Percentiles rank a stretch among this genome's conserved stretches.
Evolutionary conservation across 64 coral and sea anemone genomes (phyloP).

Genomic region (Anthopleura sola): DNA sequence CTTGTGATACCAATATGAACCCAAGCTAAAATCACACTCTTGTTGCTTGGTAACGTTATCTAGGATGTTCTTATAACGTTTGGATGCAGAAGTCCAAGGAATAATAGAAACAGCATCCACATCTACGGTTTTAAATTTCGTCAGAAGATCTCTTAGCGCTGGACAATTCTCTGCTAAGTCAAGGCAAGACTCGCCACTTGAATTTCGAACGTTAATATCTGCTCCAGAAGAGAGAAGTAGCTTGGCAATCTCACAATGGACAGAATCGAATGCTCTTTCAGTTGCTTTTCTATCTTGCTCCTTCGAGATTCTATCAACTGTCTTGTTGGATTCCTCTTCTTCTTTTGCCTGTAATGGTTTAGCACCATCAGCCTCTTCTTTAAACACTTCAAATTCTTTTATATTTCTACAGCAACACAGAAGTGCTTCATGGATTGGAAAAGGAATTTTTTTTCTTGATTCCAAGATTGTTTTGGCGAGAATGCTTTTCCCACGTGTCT

Average conservation of each 20-base stretch:
- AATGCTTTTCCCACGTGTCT: constrained; percentile 2
- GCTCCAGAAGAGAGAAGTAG: not conserved
- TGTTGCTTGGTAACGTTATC: constrained; percentile 14
- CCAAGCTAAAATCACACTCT: not conserved
- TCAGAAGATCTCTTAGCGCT: constrained; percentile 2
- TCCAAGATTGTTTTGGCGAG: not conserved
- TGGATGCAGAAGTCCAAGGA: constrained; percentile 14
- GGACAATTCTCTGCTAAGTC: not conserved
- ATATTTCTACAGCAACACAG: constrained; percentile 1
- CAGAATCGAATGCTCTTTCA: not conserved
- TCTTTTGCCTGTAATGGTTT: too few species aligned
- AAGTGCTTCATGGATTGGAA: not conserved
- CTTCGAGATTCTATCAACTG: not conserved
- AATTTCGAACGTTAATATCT: not conserved
- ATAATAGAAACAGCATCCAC: not conserved
- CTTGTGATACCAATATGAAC: constrained; percentile 2
- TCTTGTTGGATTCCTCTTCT: not conserved
- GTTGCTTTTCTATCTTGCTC: not conserved
- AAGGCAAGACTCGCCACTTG: not conserved
- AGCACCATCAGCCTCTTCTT: too few species aligned
- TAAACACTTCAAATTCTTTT: not conserved
- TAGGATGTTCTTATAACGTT: not conserved
- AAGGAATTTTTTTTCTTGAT: not conserved
- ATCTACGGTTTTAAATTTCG: not conserved
- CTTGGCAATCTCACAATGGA: not conserved